phyloP scores from a whole-genome alignment of 2,888 invertebrate genomes.

The Mythimna pallens region DNA sequence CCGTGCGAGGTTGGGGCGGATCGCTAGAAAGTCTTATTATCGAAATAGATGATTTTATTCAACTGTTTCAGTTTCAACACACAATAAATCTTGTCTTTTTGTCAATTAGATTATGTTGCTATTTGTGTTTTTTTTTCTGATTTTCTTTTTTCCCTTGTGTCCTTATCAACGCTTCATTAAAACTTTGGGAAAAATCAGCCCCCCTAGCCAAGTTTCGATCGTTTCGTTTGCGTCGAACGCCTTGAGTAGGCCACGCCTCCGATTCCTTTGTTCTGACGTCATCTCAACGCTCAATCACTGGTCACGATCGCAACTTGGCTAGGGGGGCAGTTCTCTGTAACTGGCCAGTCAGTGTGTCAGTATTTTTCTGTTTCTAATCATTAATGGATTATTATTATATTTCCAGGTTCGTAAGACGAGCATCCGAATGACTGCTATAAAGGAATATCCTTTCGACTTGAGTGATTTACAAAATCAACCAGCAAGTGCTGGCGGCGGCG shows the following conservation, averaged over 20 bases:
- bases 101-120: background rate
- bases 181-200: background rate
- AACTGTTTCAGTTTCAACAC: background rate
- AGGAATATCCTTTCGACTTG: constrained; percentile 89
- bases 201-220: too few relatives aligned
- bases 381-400: background rate
- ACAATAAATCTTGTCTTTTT: background rate
- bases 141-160: background rate
- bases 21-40: too few relatives aligned
- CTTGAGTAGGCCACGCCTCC: too few relatives aligned
- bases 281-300: too few relatives aligned
- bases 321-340: too few relatives aligned
- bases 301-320: too few relatives aligned
- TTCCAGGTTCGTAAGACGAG: constrained; percentile 89
- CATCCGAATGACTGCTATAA: constrained; percentile 89
- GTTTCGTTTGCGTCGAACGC: too few relatives aligned
- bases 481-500: constrained; percentile 65
- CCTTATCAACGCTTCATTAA: background rate
- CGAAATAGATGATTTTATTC: background rate
- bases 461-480: constrained; percentile 83
- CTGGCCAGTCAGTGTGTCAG: too few relatives aligned
- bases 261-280: too few relatives aligned
- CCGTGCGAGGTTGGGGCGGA: too few relatives aligned
- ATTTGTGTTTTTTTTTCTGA: background rate
- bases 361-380: background rate